Base-by-base conservation (phyloP, 1,140 invertebrate species). In the Sinella curviseta region DNA sequence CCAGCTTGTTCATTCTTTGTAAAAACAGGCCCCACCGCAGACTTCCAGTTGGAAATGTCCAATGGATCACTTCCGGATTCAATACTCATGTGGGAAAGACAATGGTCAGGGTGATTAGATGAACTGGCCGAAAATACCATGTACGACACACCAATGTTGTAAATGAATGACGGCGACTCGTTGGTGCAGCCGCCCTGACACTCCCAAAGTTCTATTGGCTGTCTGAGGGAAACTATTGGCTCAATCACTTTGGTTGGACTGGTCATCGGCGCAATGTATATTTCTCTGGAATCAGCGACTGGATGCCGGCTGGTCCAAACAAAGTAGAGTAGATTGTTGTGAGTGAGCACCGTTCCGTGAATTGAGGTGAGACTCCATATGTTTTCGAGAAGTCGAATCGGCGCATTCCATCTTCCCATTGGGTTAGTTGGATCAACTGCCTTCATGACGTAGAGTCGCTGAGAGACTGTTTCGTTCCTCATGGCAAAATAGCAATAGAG, bases 401-500 rank as follows among this genome's bases (percentile, higher is more conserved):
- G 39, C n/a, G 74, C 77, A 70, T 73, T 48, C 80, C 80, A 81
- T n/a, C 48, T 78, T 14, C 80, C 74, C 77, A 81, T 78, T 0
- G 80, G 80, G 24, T 81, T 24, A 16, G 17, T 67, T 2, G 80
- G 77, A 67, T 81, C 77, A 1, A 78, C 77, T 26, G 80, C 80
- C 48, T 76, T 81, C 12, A 81, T 74, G 26, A 73, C 80, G 26
- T 81, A 81, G 77, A 81, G 78, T 20, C 80, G 36, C 39, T 81
- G 80, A 28, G 76, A 73, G 20, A 78, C 67, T 1, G 39, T 76
- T 26, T 26, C 57, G 20, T 70, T 77, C 24, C 76, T 65, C 78
- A 82, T 80, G 0, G 77, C 60, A 36, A 82, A 82, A 31, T 82
- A 82, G 55, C 80, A 80, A 79, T 82, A 82, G 1, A 78, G 33